Conservation (phyloP, 2,888 invertebrate species). For the Sminthurides aquaticus region DNA sequence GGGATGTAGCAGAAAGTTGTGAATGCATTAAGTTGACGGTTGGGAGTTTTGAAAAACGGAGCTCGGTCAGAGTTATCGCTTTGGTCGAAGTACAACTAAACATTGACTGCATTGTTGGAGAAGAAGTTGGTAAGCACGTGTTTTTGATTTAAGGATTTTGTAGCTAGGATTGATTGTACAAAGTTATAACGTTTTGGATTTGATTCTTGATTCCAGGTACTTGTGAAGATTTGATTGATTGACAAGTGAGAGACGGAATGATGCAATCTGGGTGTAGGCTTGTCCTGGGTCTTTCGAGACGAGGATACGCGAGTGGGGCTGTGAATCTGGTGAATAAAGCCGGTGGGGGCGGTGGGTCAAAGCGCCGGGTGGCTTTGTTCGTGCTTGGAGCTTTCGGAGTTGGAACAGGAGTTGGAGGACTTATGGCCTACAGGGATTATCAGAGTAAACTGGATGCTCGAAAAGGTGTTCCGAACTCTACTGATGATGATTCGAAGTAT, state of each 20-base stretch:
- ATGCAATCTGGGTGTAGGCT: not conserved
- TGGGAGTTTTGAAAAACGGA: no score
- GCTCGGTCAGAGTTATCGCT: no score
- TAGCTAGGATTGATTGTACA: no score
- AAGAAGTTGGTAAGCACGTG: no score
- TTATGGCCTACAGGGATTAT: conserved; percentile 48
- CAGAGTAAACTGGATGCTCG: conserved; percentile 46
- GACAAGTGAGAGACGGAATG: not conserved
- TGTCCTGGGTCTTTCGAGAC: not conserved
- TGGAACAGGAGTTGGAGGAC: conserved; percentile 50
- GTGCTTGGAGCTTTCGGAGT: conserved; percentile 46
- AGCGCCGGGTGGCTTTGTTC: not conserved
- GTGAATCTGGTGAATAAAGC: not conserved
- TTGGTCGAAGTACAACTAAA: no score
- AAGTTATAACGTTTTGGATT: no score
- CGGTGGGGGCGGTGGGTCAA: not conserved
- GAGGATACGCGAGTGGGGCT: not conserved
- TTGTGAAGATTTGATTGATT: no score
- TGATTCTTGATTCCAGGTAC: no score
- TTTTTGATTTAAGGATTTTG: no score
- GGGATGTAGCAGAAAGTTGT: no score
- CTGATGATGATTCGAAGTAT: conserved; percentile 46
- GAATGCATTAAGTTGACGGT: no score
- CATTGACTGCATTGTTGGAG: no score
- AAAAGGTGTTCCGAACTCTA: conserved; percentile 50